Base-by-base conservation (phyloP, 2,888 invertebrate genomes). In the Ctena decussata region DNA sequence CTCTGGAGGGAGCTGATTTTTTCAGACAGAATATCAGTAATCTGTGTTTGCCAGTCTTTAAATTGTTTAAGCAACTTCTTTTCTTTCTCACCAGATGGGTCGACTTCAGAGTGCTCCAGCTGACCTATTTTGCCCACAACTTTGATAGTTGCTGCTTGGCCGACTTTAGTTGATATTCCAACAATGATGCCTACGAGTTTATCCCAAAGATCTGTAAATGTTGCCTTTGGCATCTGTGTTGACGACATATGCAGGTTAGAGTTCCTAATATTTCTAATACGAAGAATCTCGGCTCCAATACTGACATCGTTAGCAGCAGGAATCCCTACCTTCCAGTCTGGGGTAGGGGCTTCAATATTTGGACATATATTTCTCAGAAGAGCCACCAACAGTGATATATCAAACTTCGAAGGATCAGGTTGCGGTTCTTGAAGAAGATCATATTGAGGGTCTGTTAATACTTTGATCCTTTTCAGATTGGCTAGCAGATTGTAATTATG, bases 361-460 rank as follows among this genome's bases (percentile, higher is more conserved):
- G 46, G 24, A 57, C 70, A 80, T 11, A 80, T 53, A 76, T 75
- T 75, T 24, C 70, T 41, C 44, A 80, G 46, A 5, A 80, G 39
- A 21, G 41, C 75, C 24, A 65, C 44, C 24, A 80, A 53, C 32
- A 80, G 41, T 8, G 80, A 75, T 30, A 80, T 70, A 57, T 80
- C 80, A 57, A 65, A 80, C 39, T 32, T 32, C 6, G 60, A 30
- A 5, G 74, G 70, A 49, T 80, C 75, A 12, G 80, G 80, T 27
- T 3, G 24, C n/a, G 27, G 6, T 27, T 41, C 44, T 18, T 11
- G 24, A 0, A 72, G 15, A 41, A 72, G 72, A 46, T 8, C 41
- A 72, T 41, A 72, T 24, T 72, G 72, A 21, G 72, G 72, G 1
- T 72, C 27, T 27, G 72, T 72, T 30, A 72, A 21, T 41, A 72